Percentiles rank a stretch among this genome's conserved stretches.
phyloP scores from a whole-genome alignment of 2,888 invertebrate genomes.

The Stratiomys singularior region DNA sequence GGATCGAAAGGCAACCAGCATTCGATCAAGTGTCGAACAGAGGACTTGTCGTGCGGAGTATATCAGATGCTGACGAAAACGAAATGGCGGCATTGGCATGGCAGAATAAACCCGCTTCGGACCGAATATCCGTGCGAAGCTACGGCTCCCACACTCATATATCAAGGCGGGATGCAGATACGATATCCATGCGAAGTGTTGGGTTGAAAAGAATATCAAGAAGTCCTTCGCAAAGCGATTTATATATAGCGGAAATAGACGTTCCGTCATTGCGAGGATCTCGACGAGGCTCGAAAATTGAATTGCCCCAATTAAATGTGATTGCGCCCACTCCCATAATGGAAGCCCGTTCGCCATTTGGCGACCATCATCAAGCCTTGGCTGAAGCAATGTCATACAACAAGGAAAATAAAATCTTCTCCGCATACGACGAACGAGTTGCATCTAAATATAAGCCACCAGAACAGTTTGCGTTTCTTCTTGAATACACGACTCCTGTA shows the following conservation, averaged over 20 bases:
- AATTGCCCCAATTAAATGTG: slow-evolving; percentile 56
- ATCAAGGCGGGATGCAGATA: slow-evolving; percentile 57
- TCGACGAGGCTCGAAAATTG: slow-evolving; percentile 45
- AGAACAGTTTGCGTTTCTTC: slow-evolving; percentile 16
- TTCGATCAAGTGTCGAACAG: slow-evolving; percentile 58
- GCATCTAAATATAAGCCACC: slow-evolving; percentile 19
- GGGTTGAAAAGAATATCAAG: slow-evolving; percentile 62
- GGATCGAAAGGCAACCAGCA: slow-evolving; percentile 57
- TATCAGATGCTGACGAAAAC: slow-evolving; percentile 58
- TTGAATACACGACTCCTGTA: slow-evolving; percentile 9
- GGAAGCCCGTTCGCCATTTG: slow-evolving; percentile 38
- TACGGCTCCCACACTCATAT: slow-evolving; percentile 50
- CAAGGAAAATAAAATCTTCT: slow-evolving; percentile 41
- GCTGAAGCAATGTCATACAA: background rate
- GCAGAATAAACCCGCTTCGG: slow-evolving; percentile 47
- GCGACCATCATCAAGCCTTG: background rate
- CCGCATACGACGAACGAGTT: slow-evolving; percentile 25
- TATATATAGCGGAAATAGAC: slow-evolving; percentile 63
- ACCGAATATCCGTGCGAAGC: slow-evolving; percentile 59
- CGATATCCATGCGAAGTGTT: slow-evolving; percentile 61
- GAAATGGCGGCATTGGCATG: slow-evolving; percentile 53
- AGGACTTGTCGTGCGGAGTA: slow-evolving; percentile 62
- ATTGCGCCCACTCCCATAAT: slow-evolving; percentile 60
- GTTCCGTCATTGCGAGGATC: slow-evolving; percentile 56
- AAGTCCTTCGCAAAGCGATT: slow-evolving; percentile 62